Percentiles rank a stretch among this genome's conserved stretches.
Evolutionary conservation across 2,888 invertebrate genomes (phyloP).

Genomic region (Tolmerus cingulatus): DNA sequence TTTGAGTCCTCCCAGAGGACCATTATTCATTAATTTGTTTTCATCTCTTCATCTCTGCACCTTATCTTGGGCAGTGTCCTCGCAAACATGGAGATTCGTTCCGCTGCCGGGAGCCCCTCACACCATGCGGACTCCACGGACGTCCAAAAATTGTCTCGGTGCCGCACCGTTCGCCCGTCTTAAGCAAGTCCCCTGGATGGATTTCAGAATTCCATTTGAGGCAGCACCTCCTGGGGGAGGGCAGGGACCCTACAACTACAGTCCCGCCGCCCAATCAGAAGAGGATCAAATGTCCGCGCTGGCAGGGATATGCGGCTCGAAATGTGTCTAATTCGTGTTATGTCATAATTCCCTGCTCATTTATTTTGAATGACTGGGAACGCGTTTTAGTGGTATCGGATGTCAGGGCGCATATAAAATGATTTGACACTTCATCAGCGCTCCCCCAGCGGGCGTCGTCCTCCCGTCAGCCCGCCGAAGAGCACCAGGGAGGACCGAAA

Average conservation of each 20-base stretch:
- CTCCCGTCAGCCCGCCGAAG: neutral
- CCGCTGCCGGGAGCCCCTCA: neutral
- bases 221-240: neutral
- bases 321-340: constrained; percentile 51
- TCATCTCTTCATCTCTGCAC: constrained; percentile 43
- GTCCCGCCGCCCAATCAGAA: constrained; percentile 41
- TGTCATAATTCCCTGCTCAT: constrained; percentile 51
- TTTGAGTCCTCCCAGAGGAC: constrained; percentile 44
- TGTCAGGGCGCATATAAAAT: constrained; percentile 43
- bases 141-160: neutral
- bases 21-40: constrained; percentile 46
- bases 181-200: constrained; percentile 26
- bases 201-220: constrained; percentile 39
- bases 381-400: constrained; percentile 44
- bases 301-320: neutral
- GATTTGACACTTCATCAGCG: constrained; percentile 45
- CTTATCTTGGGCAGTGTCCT: constrained; percentile 40
- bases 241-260: constrained; percentile 19
- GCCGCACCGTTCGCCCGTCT: neutral
- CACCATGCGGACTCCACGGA: too few relatives aligned
- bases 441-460: neutral
- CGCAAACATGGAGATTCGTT: constrained; percentile 27
- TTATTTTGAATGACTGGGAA: constrained; percentile 47
- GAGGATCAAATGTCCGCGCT: constrained; percentile 33
- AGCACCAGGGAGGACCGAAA: constrained; percentile 10